phyloP scores from a whole-genome alignment of 1,140 invertebrate species.

The Hyposmocoma kahamanoa region DNA sequence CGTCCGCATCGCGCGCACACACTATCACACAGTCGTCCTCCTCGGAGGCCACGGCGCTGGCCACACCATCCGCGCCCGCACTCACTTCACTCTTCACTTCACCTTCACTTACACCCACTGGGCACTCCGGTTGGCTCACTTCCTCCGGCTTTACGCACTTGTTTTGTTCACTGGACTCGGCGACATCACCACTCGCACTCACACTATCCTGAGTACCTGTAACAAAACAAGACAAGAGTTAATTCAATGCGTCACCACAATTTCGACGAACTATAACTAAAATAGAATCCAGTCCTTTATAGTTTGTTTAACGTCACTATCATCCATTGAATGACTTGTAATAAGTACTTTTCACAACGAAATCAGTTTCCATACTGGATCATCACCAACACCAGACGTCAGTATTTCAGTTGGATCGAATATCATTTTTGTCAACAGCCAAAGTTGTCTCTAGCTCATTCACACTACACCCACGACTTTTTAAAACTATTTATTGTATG shows the following conservation, averaged over 20 bases:
- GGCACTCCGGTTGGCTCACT: constrained; percentile 34
- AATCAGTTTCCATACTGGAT: too few species aligned
- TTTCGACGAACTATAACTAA: too few species aligned
- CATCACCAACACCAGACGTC: too few species aligned
- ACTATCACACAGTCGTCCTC: constrained; percentile 76
- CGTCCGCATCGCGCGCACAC: constrained; percentile 69
- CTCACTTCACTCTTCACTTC: constrained; percentile 66
- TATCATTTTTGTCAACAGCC: too few species aligned
- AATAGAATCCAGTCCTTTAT: too few species aligned
- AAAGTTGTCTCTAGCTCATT: constrained; percentile 62
- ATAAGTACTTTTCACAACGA: too few species aligned
- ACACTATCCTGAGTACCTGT: constrained; percentile 55
- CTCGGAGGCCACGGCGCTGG: constrained; percentile 70
- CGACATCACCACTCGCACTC: constrained; percentile 55
- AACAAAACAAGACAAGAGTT: constrained; percentile 37
- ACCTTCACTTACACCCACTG: constrained; percentile 48
- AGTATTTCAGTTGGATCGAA: too few species aligned
- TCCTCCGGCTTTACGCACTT: constrained; percentile 53
- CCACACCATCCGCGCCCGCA: constrained; percentile 65
- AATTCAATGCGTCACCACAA: too few species aligned
- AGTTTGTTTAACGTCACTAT: too few species aligned
- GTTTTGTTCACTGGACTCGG: constrained; percentile 52
- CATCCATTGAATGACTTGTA: too few species aligned
- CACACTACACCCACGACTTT: constrained; percentile 48
- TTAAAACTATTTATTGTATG: constrained; percentile 39